phyloP scores from a whole-genome alignment of 1,140 invertebrate genomes.

The Mylabris phalerata region DNA sequence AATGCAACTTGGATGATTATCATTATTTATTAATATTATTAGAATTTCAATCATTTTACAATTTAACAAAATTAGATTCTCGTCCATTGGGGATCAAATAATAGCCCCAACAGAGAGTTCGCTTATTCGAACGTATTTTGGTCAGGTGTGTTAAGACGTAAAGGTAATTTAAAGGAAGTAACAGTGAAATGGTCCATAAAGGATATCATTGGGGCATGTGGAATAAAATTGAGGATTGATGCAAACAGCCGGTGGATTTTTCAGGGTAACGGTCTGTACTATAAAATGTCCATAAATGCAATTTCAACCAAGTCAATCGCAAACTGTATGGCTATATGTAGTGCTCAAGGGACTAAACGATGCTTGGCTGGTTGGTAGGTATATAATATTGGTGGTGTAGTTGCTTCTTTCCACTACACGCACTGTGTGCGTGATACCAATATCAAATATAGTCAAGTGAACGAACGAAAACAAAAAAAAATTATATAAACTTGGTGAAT shows the following conservation, averaged over 20 bases:
- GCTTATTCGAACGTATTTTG: not conserved
- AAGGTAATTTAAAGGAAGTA: conserved; percentile 16
- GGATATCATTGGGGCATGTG: conserved; percentile 15
- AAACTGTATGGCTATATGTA: conserved; percentile 11
- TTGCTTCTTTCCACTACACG: not conserved
- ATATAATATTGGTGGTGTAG: not conserved
- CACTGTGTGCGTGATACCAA: conserved; percentile 4
- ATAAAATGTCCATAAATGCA: conserved; percentile 23
- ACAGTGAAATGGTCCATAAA: conserved; percentile 15
- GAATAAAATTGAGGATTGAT: conserved; percentile 15
- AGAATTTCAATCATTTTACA: no score
- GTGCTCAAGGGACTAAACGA: not conserved
- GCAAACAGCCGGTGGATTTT: conserved; percentile 14
- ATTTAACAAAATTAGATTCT: no score
- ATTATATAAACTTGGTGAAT: not conserved
- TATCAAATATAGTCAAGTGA: conserved; percentile 5
- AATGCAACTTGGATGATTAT: no score
- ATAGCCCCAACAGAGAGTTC: no score
- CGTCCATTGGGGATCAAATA: no score
- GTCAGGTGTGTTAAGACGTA: conserved; percentile 16
- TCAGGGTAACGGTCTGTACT: conserved; percentile 15
- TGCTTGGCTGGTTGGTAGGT: not conserved
- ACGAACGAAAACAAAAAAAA: not conserved
- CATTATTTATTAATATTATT: no score
- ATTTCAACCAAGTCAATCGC: conserved; percentile 20